A percentile compares a stretch with the other conserved stretches of the same genome.
These are phyloP conservation scores for Drosophila rellima DNA, from an alignment of 2,888 invertebrate genomes.

Conservation along the genomic window DNA sequence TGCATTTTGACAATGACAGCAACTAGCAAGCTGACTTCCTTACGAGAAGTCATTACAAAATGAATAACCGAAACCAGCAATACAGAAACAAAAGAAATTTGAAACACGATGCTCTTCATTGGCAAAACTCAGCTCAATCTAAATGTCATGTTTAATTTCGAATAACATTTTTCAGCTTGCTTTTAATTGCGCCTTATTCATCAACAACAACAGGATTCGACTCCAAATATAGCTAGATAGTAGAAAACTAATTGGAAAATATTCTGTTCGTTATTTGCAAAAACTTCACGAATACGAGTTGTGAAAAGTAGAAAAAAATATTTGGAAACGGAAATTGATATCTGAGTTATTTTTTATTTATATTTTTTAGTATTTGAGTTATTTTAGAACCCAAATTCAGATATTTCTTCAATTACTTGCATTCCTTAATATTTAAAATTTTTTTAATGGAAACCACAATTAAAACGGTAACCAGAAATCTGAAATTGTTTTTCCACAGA, in stretches of 20 bases:
- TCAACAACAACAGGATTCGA: constrained; percentile 36
- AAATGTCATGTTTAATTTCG: constrained; percentile 70
- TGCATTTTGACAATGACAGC: constrained; percentile 32
- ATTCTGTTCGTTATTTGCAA: neutral
- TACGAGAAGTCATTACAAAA: constrained; percentile 12
- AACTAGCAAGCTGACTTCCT: constrained; percentile 7
- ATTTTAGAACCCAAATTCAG: neutral
- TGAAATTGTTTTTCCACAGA: neutral
- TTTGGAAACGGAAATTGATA: neutral
- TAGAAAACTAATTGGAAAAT: constrained; percentile 4
- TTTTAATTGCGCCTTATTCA: constrained; percentile 63
- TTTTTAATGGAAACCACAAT: neutral
- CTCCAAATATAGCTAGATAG: constrained; percentile 2
- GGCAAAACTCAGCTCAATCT: constrained; percentile 41
- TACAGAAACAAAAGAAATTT: constrained; percentile 31
- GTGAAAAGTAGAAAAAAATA: neutral
- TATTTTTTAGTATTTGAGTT: neutral
- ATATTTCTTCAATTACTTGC: neutral
- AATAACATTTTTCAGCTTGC: constrained; percentile 57
- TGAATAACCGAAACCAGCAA: constrained; percentile 14
- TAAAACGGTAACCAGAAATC: neutral
- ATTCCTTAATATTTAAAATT: neutral
- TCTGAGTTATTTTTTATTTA: neutral
- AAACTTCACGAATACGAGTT: neutral
- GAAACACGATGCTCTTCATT: constrained; percentile 59